Base-by-base conservation (phyloP, 2,797 vertebrate genomes). In the Dendrocincla tyrannina region DNA sequence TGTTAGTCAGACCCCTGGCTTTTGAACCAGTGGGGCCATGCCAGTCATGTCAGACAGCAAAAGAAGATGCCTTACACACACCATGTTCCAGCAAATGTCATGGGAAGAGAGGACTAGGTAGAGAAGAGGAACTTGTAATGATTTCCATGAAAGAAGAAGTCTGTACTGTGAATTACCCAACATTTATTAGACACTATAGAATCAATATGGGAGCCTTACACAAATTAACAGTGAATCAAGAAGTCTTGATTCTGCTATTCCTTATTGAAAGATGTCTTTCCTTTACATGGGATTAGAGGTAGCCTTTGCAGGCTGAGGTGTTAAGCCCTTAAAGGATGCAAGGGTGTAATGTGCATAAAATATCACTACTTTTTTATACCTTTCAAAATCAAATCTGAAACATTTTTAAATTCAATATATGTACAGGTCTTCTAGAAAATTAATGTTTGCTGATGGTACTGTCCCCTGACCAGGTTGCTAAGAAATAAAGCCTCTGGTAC, bases 401-500 rank as follows among this genome's bases (percentile, higher is more conserved):
- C 12, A 18, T n/a, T 63, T 91, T 76, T 72, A 27, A 90, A 63
- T 50, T 82, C 24, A 86, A 73, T 33, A 37, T 41, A 88, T 17
- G 44, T 47, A 92, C 73, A 93, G 69, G 75, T 85, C 84, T 89
- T 91, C 85, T 33, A 67, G 74, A 96, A 96, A 95, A 96, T 42
- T 5, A 83, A 55, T 92, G 88, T 96, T 96, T 96, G 92, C 92
- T 91, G 94, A 96, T 96, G 84, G 76, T 42, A 92, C 95, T 72
- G 27, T 79, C 81, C 46, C 88, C 92, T 89, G 89, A 92, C 32
- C 72, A 78, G 0, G 95, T 97, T 97, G 96, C 96, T 95, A 97
- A 89, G 97, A 96, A 96, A 96, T 96, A 96, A 96, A 96, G 95
- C 46, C 91, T 77, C 94, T 62, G 68, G 53, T 72, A 85, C 88